phyloP scores from a whole-genome alignment of 2,113 vertebrate genomes.

The Megaceryle maxima region DNA sequence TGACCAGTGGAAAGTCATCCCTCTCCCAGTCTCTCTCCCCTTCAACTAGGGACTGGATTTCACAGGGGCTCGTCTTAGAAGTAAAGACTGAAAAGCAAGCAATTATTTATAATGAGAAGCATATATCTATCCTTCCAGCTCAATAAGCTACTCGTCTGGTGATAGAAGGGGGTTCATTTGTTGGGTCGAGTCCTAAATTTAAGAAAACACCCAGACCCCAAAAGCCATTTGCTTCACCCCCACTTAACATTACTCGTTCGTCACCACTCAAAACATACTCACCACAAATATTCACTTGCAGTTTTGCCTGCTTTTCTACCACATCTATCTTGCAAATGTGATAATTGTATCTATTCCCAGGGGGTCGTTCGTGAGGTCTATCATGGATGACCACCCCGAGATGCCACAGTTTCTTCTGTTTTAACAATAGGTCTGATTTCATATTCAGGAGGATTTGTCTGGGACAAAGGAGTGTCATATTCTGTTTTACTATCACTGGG shows the following conservation, averaged over 20 bases:
- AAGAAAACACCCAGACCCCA: neutral
- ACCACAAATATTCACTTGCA: too few relatives aligned
- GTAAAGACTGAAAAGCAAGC: too few relatives aligned
- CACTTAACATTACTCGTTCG: neutral
- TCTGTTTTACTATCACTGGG: neutral
- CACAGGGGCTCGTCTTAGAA: too few relatives aligned
- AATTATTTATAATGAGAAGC: too few relatives aligned
- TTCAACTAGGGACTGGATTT: too few relatives aligned
- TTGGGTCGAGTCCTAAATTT: neutral
- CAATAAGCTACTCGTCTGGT: neutral
- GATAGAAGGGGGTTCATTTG: neutral
- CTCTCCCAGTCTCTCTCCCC: too few relatives aligned
- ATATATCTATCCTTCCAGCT: neutral
- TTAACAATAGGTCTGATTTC: neutral
- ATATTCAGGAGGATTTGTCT: neutral
- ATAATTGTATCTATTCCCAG: neutral
- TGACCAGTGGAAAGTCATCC: too few relatives aligned
- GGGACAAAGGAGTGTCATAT: neutral
- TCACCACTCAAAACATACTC: neutral
- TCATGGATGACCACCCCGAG: too few relatives aligned
- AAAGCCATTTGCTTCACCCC: neutral
- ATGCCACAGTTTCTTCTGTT: neutral
- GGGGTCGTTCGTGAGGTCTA: too few relatives aligned
- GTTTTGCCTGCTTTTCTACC: too few relatives aligned
- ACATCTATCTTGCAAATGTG: too few relatives aligned